phyloP scores from a whole-genome alignment of 1,140 invertebrate species.

The Zaprionus gabonicus region DNA sequence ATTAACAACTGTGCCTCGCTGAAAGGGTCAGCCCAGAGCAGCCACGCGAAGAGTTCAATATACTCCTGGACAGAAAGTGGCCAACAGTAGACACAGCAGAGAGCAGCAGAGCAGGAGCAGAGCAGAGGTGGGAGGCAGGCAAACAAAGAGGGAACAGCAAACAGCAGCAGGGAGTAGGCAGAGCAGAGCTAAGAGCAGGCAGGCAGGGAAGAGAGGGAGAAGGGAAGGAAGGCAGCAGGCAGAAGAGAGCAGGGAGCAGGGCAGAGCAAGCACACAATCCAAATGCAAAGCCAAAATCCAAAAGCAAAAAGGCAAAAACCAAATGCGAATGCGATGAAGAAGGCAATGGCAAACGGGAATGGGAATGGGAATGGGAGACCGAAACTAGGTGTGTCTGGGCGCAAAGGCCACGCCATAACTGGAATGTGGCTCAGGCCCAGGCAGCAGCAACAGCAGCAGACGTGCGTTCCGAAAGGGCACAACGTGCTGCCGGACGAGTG shows the following conservation, averaged over 20 bases:
- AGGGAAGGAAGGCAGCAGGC: background rate
- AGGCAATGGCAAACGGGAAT: slow-evolving; percentile 4
- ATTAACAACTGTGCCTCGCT: slow-evolving; percentile 59
- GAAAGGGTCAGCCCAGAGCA: slow-evolving; percentile 33
- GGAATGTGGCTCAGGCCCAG: slow-evolving; percentile 63
- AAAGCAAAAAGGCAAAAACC: slow-evolving; percentile 11
- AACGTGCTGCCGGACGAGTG: slow-evolving; percentile 22
- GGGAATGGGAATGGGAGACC: slow-evolving; percentile 6
- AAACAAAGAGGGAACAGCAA: background rate
- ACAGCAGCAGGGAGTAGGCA: background rate
- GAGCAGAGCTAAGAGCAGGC: background rate
- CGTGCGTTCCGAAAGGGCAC: slow-evolving; percentile 61
- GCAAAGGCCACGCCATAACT: slow-evolving; percentile 68
- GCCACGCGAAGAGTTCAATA: slow-evolving; percentile 54
- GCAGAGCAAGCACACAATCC: background rate
- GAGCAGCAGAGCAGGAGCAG: background rate
- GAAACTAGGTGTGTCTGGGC: slow-evolving; percentile 77
- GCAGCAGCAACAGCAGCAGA: slow-evolving; percentile 50
- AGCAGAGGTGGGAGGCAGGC: too few relatives aligned
- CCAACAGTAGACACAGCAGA: slow-evolving; percentile 29
- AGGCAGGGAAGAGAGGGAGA: background rate
- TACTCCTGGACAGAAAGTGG: slow-evolving; percentile 47
- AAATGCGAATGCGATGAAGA: slow-evolving; percentile 8
- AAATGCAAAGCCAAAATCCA: slow-evolving; percentile 14
- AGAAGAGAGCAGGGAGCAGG: too few relatives aligned